Percentiles rank a stretch among this genome's conserved stretches.
Conservation (phyloP, 2,113 vertebrate species). For the Microtus pennsylvanicus region DNA sequence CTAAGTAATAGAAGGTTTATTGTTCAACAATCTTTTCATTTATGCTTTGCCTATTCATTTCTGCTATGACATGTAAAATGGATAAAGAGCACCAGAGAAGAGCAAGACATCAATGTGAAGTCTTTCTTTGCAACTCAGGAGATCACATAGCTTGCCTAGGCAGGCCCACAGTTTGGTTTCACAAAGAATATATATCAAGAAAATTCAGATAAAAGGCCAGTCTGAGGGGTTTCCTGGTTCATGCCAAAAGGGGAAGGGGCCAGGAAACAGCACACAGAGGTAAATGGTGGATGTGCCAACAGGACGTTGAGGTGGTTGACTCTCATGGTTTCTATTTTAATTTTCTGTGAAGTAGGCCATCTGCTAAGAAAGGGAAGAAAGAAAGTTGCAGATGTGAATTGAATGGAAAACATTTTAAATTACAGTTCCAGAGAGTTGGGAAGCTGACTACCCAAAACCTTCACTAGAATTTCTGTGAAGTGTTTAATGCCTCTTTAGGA, state of each 20-base stretch:
- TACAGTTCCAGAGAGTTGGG: conserved; percentile 46
- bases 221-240: neutral
- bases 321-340: conserved; percentile 63
- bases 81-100: neutral
- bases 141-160: neutral
- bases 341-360: conserved; percentile 69
- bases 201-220: neutral
- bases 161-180: neutral
- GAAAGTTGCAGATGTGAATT: conserved; percentile 67
- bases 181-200: neutral
- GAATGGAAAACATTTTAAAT: conserved; percentile 73
- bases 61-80: neutral
- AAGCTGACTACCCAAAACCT: conserved; percentile 30
- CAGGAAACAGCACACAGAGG: neutral
- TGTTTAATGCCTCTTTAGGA: neutral
- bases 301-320: conserved; percentile 57
- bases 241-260: neutral
- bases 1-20: neutral
- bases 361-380: conserved; percentile 70
- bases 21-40: neutral
- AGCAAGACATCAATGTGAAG: neutral
- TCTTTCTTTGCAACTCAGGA: neutral
- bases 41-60: neutral
- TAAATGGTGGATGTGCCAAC: neutral
- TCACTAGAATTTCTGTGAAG: conserved; percentile 60